These are phyloP conservation scores for Cheumatopsyche charites DNA, from an alignment of 1,140 invertebrate genomes.

Conservation along the genomic window DNA sequence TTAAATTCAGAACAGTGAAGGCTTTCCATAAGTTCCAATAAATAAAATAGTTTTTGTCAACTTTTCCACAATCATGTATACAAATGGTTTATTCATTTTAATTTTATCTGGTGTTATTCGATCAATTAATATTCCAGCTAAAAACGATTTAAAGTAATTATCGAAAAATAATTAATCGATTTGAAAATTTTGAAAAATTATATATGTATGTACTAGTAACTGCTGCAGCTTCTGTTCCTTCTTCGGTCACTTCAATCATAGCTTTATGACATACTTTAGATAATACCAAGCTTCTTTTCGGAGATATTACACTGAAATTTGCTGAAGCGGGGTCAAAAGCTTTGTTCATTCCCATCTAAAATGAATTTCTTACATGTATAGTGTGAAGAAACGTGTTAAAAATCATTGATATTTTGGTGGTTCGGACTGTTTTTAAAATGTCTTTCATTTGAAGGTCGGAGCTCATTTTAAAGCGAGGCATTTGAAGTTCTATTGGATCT, in stretches of 20 bases:
- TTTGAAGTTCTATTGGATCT: conserved; percentile 67
- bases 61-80: conserved; percentile 68
- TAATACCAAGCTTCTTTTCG: conserved; percentile 64
- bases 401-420: no score
- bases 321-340: conserved; percentile 68
- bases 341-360: conserved; percentile 70
- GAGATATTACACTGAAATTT: conserved; percentile 54
- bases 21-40: conserved; percentile 60
- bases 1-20: conserved; percentile 31
- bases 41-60: conserved; percentile 64
- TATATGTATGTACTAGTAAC: conserved; percentile 62
- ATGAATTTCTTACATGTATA: conserved; percentile 31
- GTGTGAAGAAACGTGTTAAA: no score
- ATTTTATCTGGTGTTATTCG: conserved; percentile 63
- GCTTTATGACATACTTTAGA: conserved; percentile 74
- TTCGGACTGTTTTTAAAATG: conserved; percentile 42
- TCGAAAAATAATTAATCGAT: not conserved
- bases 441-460: conserved; percentile 67
- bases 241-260: conserved; percentile 82
- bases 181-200: conserved; percentile 8
- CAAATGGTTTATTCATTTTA: conserved; percentile 65
- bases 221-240: conserved; percentile 77
- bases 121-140: conserved; percentile 61
- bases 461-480: conserved; percentile 75
- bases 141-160: conserved; percentile 32